Base-by-base conservation (phyloP, 2,797 vertebrate genomes). In the Euthynnus affinis region DNA sequence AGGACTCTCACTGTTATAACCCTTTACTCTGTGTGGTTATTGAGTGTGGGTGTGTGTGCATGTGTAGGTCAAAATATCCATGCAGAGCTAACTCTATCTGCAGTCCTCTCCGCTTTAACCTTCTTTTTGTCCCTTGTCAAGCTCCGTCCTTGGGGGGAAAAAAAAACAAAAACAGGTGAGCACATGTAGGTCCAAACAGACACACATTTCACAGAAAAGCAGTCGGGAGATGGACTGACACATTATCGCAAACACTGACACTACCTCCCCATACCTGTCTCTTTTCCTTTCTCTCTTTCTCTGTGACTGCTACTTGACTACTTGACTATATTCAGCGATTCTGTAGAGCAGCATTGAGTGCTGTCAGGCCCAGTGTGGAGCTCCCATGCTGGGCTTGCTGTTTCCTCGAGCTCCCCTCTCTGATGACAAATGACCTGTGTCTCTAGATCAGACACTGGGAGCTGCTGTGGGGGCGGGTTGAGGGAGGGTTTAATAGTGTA, bases 381-480 rank as follows among this genome's bases (percentile, higher is more conserved):
- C 78, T 80, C 82, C 73, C 83, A 69, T 88, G 89, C 92, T 90
- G 90, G 90, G 85, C 58, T 80, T 76, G 86, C 88, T 80, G 88
- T 92, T 93, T 90, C 90, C 84, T 76, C 68, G 20, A 79, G 76
- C 88, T 80, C 82, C 84, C 87, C 84, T 88, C 85, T 87, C 87
- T 90, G 88, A 93, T 93, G 93, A 94, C 91, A 91, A 94, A 94
- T 92, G 93, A 94, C 92, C 93, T 82, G 87, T 89, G 89, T 94
- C 88, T 92, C 81, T 34, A 70, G 81, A 92, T 91, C 90, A 88
- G 92, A 91, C 93, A 87, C 75, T 4, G 64, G 74, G 86, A 88
- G 86, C 86, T 81, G 86, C 73, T 13, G 80, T 71, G 76, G 84
- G 86, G 91, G 89, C 20, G 83, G 87, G 83, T 78, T 83, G 81